phyloP scores from a whole-genome alignment of 2,888 invertebrate species.

The Scelioninae gen. 1 region DNA sequence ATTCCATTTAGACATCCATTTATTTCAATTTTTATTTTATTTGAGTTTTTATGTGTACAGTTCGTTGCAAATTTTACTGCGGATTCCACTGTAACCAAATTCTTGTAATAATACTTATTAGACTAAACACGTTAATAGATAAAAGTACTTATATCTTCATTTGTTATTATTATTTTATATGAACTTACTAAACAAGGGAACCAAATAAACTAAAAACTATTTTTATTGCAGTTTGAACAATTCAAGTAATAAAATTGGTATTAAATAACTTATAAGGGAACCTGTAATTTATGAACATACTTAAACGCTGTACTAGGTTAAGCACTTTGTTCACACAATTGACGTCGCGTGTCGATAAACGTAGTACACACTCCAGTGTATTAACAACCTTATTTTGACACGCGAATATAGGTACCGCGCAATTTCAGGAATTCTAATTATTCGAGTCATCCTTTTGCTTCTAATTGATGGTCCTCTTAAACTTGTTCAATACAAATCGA shows the following conservation, averaged over 20 bases:
- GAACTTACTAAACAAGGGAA: no score
- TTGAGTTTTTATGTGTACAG: no score
- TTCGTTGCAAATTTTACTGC: no score
- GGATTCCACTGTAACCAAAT: no score
- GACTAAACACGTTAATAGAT: no score
- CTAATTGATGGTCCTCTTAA: slow-evolving; percentile 11
- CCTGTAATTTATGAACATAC: slow-evolving; percentile 5
- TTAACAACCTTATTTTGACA: slow-evolving; percentile 13
- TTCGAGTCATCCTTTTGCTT: neutral
- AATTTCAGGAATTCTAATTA: slow-evolving; percentile 28
- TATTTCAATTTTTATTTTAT: no score
- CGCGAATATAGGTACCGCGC: neutral
- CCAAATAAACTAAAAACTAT: no score
- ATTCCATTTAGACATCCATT: no score
- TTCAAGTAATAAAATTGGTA: neutral
- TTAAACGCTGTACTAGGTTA: neutral
- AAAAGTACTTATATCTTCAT: no score
- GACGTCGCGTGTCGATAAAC: slow-evolving; percentile 33
- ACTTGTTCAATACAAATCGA: slow-evolving; percentile 12
- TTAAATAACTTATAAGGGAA: neutral
- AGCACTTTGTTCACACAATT: slow-evolving; percentile 28
- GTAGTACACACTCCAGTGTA: slow-evolving; percentile 9
- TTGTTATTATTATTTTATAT: no score
- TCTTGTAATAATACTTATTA: no score
- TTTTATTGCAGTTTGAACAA: neutral